Conservation (phyloP, 2,888 invertebrate genomes). For the Cheilosia vulpina region DNA sequence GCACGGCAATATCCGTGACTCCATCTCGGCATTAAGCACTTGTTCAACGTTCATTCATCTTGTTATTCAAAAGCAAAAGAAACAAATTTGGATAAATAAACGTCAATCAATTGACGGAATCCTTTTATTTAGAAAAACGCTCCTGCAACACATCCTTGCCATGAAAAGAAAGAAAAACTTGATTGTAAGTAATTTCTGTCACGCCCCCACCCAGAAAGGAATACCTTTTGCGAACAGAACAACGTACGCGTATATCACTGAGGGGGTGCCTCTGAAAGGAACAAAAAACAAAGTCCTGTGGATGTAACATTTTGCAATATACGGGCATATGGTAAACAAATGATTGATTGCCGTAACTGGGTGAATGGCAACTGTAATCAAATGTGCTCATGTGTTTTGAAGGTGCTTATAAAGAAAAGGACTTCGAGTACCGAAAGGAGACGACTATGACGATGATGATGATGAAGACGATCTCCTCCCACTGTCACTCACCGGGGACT, state of each 20-base stretch:
- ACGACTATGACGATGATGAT: constrained; percentile 47
- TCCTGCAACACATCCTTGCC: constrained; percentile 1
- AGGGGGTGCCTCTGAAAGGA: background rate
- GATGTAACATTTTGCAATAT: constrained; percentile 68
- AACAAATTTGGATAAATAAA: constrained; percentile 62
- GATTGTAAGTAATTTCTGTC: constrained; percentile 57
- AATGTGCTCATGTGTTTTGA: constrained; percentile 71
- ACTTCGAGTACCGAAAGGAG: constrained; percentile 5
- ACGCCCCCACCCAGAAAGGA: constrained; percentile 37
- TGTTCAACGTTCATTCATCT: constrained; percentile 23
- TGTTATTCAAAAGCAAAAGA: constrained; percentile 14
- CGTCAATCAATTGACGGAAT: constrained; percentile 60
- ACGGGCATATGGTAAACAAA: constrained; percentile 73
- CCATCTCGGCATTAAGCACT: background rate
- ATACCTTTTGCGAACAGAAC: constrained; percentile 45
- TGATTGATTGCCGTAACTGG: constrained; percentile 72
- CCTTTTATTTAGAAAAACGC: constrained; percentile 24
- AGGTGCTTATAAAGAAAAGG: constrained; percentile 56
- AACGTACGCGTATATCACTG: constrained; percentile 7
- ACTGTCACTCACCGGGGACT: constrained; percentile 69
- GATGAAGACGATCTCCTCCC: constrained; percentile 22
- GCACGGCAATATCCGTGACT: background rate
- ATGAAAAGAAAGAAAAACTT: constrained; percentile 27
- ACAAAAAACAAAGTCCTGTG: constrained; percentile 22
- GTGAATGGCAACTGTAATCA: constrained; percentile 69